Evolutionary conservation across 2,113 vertebrate species (phyloP), one percentile per base, ranked within the genome.

Genomic region (Lagenorhynchus albirostris): DNA sequence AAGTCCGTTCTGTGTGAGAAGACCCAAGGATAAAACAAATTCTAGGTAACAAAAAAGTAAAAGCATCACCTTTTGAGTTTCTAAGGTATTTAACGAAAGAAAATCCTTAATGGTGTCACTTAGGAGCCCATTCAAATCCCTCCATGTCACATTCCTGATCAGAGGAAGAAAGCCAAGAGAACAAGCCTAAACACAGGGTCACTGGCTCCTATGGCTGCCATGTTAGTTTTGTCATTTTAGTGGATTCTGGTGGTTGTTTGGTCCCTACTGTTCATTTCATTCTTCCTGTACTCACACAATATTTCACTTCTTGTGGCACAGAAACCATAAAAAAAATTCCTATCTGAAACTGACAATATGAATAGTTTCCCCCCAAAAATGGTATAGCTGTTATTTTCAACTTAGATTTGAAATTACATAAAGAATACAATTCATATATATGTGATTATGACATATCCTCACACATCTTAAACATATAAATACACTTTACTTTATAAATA

Each of bases 401-500:
- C 44, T 84, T 88, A 58, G 13, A 58, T 36, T 80, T 80, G n/a
- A 80, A 80, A 80, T 58, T 36, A 80, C 21, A 58, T 67, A 67
- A 17, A 79, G 76, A n/a, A 58, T 80, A 36, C 21, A 80, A 58
- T 62, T 86, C 79, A 96, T 18, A 82, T 50, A 58, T 6, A 90
- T 84, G 44, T 70, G 20, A 95, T 81, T 38, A 95, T 68, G 89
- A 85, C 47, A 90, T 58, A 94, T 41, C 25, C 12, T 74, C 23
- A 88, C 7, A 62, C 26, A 90, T 44, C 23, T 94, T 77, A 95
- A 76, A 76, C 71, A 18, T 47, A 93, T 93, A 91, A 93, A 91
- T 44, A 94, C 3, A 76, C 6, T 95, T 96, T 89, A 73, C 50
- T 86, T 96, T 98, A 90, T 95, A 92, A 92, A 21, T 36, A 47